Base-by-base conservation (phyloP, 2,888 invertebrate genomes). In the Empis stercorea region DNA sequence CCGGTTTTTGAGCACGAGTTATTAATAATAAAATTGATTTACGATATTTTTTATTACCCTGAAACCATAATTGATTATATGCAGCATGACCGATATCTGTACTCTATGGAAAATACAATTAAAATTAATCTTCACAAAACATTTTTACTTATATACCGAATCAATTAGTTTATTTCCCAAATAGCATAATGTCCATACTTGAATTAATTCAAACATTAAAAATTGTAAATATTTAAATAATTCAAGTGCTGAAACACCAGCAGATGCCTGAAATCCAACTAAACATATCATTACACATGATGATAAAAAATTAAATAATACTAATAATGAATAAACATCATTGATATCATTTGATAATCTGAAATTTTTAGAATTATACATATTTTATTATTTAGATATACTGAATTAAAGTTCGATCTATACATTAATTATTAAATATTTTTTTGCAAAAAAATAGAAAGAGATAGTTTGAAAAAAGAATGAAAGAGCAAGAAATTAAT, bases 241-340 rank as follows among this genome's bases (percentile, higher is more conserved):
- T 27, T 48, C 43, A 11, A 52, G 10, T 11, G 39, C 10, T 10
- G 30, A 32, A 17, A 40, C 43, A 16, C 46, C 49, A 36, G 46
- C 44, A 7, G 47, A 51, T 10, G 40, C 44, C 39, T 52, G 49
- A 43, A 54, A 54, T 23, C 50, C 52, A 17, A 51, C 46, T 16
- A 54, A 37, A 48, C 53, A 53, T 30, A 53, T 49, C 13, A 53
- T 52, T 27, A 53, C 14, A 16, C 52, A 50, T 30, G 51, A 50
- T 23, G 50, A 46, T n/a, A 51, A 30, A 43, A 52, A 52, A 46
- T 53, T 53, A 37, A 51, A 47, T 17, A 52, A 38, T 30, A 53
- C 46, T n/a, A 52, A 49, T 38, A 47, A 34, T 3, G 47, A 42
- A 27, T 48, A 53, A 1, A 53, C 46, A 3, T 37, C 27, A 34